These are phyloP conservation scores for Charina bottae DNA, from an alignment of 2,113 vertebrate genomes.

Conservation along the genomic window DNA sequence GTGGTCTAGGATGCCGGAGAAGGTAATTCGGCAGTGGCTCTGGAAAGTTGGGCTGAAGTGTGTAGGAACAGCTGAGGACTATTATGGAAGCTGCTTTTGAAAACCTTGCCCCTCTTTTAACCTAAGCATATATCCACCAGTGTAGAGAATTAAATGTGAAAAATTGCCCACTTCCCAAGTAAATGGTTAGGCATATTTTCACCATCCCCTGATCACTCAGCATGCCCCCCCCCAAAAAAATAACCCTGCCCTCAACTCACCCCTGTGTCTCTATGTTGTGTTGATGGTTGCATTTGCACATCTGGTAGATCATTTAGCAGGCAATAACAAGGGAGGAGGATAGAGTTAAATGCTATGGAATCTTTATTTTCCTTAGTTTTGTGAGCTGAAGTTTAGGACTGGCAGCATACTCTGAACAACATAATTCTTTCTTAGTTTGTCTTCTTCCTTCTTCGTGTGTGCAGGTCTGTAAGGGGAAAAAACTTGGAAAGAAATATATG, in stretches of 20 bases:
- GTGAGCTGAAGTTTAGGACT: conserved; percentile 16
- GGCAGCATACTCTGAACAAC: conserved; percentile 2
- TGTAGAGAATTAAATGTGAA: neutral
- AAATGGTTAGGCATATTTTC: too few species aligned
- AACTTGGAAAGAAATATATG: neutral
- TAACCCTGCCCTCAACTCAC: neutral
- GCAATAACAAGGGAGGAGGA: neutral
- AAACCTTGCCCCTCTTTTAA: neutral
- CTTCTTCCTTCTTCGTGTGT: neutral
- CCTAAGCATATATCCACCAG: too few species aligned
- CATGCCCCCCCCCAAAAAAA: neutral
- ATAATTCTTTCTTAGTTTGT: conserved; percentile 23
- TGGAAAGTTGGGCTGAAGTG: neutral
- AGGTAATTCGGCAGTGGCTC: neutral
- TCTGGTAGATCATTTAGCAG: neutral
- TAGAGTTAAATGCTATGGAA: conserved; percentile 1
- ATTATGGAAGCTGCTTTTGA: neutral
- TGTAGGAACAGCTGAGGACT: neutral
- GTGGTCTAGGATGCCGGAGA: neutral
- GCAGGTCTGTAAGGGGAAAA: neutral
- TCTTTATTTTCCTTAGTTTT: neutral
- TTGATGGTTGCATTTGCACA: conserved; percentile 1
- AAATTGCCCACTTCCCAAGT: neutral
- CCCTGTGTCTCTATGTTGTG: neutral
- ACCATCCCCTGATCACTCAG: neutral